Percentiles rank a stretch among this genome's conserved stretches.
phyloP scores from a whole-genome alignment of 1,140 invertebrate genomes.

The Drosophila tropicalis region DNA sequence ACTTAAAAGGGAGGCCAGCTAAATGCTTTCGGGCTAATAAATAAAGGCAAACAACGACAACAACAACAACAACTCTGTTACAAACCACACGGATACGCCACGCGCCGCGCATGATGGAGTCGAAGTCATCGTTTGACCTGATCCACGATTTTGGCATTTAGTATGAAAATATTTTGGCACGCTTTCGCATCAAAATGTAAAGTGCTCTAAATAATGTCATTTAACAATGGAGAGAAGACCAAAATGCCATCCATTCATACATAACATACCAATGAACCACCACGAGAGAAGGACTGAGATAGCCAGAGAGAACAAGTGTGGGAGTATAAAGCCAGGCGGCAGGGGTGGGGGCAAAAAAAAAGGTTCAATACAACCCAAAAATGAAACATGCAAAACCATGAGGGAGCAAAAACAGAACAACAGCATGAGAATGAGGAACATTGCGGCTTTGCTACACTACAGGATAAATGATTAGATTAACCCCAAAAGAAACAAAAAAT shows the following conservation, averaged over 20 bases:
- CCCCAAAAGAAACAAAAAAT: not conserved
- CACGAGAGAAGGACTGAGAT: not conserved
- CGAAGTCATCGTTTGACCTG: not conserved
- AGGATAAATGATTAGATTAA: not conserved
- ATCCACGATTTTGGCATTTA: slow-evolving; percentile 26
- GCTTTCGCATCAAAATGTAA: slow-evolving; percentile 57
- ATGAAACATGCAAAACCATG: slow-evolving; percentile 59
- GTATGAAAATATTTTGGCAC: slow-evolving; percentile 65
- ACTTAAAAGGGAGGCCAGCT: slow-evolving; percentile 66
- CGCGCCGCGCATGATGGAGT: slow-evolving; percentile 26
- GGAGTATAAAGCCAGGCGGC: slow-evolving; percentile 7
- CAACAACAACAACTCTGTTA: not conserved
- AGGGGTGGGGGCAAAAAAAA: slow-evolving; percentile 7
- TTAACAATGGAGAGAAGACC: slow-evolving; percentile 45
- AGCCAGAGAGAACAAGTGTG: not conserved
- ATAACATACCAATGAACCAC: not conserved
- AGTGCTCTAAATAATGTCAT: slow-evolving; percentile 74
- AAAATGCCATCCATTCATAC: not conserved
- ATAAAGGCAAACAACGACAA: slow-evolving; percentile 57
- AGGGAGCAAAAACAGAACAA: not conserved
- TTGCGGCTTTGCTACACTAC: not conserved
- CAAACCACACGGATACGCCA: slow-evolving; percentile 16
- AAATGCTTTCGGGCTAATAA: slow-evolving; percentile 69
- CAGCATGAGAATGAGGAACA: not conserved
- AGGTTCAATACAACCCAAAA: slow-evolving; percentile 29